Conservation (phyloP, 1,140 invertebrate genomes). For the Papilio xuthus region DNA sequence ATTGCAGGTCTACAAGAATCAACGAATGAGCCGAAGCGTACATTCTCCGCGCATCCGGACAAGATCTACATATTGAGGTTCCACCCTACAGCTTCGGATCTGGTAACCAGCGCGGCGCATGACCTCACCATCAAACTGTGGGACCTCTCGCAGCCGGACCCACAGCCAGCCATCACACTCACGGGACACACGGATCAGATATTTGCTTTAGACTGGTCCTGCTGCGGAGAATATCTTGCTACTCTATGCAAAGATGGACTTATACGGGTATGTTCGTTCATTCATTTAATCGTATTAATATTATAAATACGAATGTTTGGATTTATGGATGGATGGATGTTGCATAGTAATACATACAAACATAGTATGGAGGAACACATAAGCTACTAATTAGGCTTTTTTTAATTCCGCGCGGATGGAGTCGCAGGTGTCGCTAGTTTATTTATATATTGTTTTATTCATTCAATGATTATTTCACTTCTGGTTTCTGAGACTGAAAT, state of each 20-base stretch:
- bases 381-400: no score
- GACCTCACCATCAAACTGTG: slow-evolving; percentile 90
- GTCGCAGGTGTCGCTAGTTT: no score
- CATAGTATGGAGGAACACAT: no score
- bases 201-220: slow-evolving; percentile 95
- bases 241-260: slow-evolving; percentile 95
- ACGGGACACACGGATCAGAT: slow-evolving; percentile 91
- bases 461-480: no score
- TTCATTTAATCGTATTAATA: no score
- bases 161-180: slow-evolving; percentile 82
- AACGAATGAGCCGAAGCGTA: slow-evolving; percentile 82
- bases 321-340: no score
- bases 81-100: slow-evolving; percentile 93
- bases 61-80: slow-evolving; percentile 96
- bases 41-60: slow-evolving; percentile 91
- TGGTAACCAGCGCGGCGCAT: slow-evolving; percentile 93
- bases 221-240: slow-evolving; percentile 91
- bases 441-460: no score
- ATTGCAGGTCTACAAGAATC: slow-evolving; percentile 80
- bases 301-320: no score
- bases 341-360: no score
- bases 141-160: slow-evolving; percentile 67
- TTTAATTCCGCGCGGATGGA: no score
- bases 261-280: slow-evolving; percentile 84
- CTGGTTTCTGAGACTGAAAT: no score